These are phyloP conservation scores for Tholera decimalis DNA, from an alignment of 2,888 invertebrate species.

Conservation along the genomic window DNA sequence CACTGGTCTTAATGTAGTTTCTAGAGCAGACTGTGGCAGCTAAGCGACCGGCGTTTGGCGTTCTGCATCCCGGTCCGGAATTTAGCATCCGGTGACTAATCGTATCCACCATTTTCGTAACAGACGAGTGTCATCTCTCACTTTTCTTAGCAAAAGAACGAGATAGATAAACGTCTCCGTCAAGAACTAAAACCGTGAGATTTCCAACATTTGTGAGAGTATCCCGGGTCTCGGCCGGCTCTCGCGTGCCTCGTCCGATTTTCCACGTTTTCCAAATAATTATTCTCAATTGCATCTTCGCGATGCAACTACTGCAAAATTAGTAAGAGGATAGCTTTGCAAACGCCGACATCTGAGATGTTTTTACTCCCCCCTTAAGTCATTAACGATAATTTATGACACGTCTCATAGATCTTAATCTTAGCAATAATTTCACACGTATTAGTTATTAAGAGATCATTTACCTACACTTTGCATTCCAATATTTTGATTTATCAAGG, in stretches of 20 bases:
- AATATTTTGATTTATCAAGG: background rate
- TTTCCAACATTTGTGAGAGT: conserved; percentile 65
- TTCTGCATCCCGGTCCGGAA: conserved; percentile 54
- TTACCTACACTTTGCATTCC: background rate
- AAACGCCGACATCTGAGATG: conserved; percentile 40
- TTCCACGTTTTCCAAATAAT: conserved; percentile 80
- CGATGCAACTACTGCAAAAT: conserved; percentile 63
- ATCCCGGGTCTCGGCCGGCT: conserved; percentile 37
- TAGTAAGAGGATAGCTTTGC: conserved; percentile 56
- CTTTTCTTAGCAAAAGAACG: conserved; percentile 30
- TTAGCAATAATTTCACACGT: conserved; percentile 4
- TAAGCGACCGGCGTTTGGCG: conserved; percentile 59
- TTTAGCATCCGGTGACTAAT: conserved; percentile 38
- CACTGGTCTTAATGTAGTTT: conserved; percentile 63
- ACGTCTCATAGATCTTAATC: conserved; percentile 39
- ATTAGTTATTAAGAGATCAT: background rate
- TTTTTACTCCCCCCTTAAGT: conserved; percentile 36
- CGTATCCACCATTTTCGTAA: conserved; percentile 26
- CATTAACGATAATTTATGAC: conserved; percentile 42
- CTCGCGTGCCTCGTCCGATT: conserved; percentile 70
- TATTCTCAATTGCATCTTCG: conserved; percentile 68
- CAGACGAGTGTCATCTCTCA: conserved; percentile 27
- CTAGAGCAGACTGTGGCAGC: conserved; percentile 55
- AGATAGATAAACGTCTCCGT: conserved; percentile 34
- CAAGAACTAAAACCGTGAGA: conserved; percentile 49